phyloP scores from a whole-genome alignment of 2,113 vertebrate genomes.

The Halichoerus grypus region DNA sequence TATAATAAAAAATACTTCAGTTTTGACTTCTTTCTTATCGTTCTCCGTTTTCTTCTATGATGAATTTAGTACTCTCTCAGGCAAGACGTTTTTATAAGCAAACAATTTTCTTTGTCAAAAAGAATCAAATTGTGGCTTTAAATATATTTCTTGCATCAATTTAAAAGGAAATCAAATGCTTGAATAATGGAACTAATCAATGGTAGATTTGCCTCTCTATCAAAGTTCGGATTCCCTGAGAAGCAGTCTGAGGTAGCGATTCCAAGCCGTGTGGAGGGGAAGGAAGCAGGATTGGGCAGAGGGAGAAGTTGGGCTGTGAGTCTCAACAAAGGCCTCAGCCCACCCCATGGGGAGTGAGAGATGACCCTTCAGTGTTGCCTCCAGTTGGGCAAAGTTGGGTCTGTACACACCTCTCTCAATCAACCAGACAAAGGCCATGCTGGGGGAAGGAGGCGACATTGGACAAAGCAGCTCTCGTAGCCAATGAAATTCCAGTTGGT shows the following conservation, averaged over 20 bases:
- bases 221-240: too few relatives aligned
- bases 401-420: not conserved
- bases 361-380: too few relatives aligned
- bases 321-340: not conserved
- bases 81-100: not conserved
- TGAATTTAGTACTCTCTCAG: constrained; percentile 17
- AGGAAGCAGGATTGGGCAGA: too few relatives aligned
- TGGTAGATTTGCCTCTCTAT: not conserved
- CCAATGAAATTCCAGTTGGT: not conserved
- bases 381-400: not conserved
- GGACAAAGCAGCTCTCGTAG: not conserved
- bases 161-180: not conserved
- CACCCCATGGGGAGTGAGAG: accelerated
- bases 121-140: not conserved
- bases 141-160: not conserved
- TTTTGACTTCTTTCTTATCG: not conserved
- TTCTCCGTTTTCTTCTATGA: constrained; percentile 5
- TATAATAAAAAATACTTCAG: not conserved
- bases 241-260: not conserved
- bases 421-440: not conserved
- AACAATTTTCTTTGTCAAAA: constrained; percentile 28
- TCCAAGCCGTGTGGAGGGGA: accelerated
- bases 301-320: not conserved
- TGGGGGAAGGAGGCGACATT: not conserved
- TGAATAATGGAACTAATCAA: not conserved